Conservation (phyloP, 2,888 invertebrate species). For the Trissoscelio sp. region DNA sequence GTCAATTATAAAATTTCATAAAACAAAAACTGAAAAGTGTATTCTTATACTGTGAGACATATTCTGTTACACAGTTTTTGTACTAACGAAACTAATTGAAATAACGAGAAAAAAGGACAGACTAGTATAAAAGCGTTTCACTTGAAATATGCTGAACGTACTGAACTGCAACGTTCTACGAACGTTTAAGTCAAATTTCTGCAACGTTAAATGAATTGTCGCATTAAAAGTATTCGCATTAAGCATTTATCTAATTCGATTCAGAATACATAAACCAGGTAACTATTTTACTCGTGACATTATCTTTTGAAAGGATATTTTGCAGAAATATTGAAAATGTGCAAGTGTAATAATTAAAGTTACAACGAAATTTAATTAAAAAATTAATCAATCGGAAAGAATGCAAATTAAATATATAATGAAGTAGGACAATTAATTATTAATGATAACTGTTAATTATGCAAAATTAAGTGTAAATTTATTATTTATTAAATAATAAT, state of each 20-base stretch:
- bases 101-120: constrained; percentile 45
- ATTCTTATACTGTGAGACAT: constrained; percentile 7
- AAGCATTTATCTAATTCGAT: constrained; percentile 10
- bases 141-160: constrained; percentile 22
- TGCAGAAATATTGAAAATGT: too few relatives aligned
- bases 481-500: too few relatives aligned
- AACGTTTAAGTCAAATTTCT: constrained; percentile 27
- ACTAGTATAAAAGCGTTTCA: constrained; percentile 25
- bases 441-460: too few relatives aligned
- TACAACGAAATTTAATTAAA: too few relatives aligned
- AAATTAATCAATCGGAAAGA: too few relatives aligned
- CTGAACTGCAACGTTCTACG: constrained; percentile 1
- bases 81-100: constrained; percentile 52
- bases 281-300: background rate
- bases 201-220: constrained; percentile 40
- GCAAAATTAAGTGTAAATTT: too few relatives aligned
- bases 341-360: too few relatives aligned
- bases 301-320: background rate
- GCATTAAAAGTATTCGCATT: constrained; percentile 27
- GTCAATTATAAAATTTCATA: constrained; percentile 43
- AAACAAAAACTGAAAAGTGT: constrained; percentile 20
- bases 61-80: constrained; percentile 37
- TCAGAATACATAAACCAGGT: background rate
- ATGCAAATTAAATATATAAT: too few relatives aligned
- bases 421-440: too few relatives aligned